Percentiles rank a stretch among this genome's conserved stretches.
Conservation (phyloP, 1,140 invertebrate species). For the Neodiprion lecontei region DNA sequence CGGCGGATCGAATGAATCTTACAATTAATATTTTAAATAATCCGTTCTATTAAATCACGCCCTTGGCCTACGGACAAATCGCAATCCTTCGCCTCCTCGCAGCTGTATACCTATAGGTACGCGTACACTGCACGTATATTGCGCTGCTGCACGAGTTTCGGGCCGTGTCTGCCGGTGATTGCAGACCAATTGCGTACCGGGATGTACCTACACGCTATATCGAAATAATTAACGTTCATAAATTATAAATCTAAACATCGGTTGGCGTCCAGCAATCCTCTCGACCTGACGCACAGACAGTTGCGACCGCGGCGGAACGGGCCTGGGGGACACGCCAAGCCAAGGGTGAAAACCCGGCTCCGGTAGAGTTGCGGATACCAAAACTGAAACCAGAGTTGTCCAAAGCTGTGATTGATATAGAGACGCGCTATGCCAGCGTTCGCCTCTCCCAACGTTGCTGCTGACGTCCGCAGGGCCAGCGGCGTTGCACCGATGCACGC, state of each 20-base stretch:
- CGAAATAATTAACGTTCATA: slow-evolving; percentile 62
- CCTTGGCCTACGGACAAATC: too few species aligned
- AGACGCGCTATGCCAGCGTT: slow-evolving; percentile 42
- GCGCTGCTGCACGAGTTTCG: neutral
- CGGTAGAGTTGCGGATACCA: slow-evolving; percentile 48
- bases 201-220: slow-evolving; percentile 41
- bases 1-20: neutral
- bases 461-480: neutral
- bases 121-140: slow-evolving; percentile 25
- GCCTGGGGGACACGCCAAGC: slow-evolving; percentile 28
- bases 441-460: neutral
- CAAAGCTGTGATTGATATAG: slow-evolving; percentile 58
- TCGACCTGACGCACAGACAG: slow-evolving; percentile 18
- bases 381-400: slow-evolving; percentile 21
- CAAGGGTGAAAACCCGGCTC: slow-evolving; percentile 43
- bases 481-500: neutral
- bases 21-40: neutral
- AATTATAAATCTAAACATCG: slow-evolving; percentile 61
- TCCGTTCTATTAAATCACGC: too few species aligned
- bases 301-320: slow-evolving; percentile 18
- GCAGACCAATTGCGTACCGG: neutral
- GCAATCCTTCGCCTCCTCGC: too few species aligned
- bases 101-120: slow-evolving; percentile 13
- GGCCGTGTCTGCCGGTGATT: neutral
- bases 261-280: slow-evolving; percentile 39